These are phyloP conservation scores for Sander vitreus DNA, from an alignment of 2,113 vertebrate species.

Conservation along the genomic window DNA sequence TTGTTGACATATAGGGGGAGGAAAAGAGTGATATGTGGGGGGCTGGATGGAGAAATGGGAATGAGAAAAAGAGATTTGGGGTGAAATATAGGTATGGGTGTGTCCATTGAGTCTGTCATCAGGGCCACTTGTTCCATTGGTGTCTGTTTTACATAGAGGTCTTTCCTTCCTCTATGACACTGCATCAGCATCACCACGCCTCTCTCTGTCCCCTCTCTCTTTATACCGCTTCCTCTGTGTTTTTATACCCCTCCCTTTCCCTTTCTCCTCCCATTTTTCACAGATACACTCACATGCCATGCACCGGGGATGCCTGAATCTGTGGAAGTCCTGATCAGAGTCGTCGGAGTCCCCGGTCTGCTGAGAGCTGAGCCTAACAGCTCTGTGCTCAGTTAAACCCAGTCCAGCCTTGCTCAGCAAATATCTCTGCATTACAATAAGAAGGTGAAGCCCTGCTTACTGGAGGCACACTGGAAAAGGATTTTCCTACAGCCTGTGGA, in stretches of 20 bases:
- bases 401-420: neutral
- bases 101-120: neutral
- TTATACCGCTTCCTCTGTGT: conserved; percentile 47
- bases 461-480: conserved; percentile 25
- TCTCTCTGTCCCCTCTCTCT: conserved; percentile 30
- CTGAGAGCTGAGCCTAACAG: conserved; percentile 50
- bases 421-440: conserved; percentile 5
- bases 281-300: conserved; percentile 30
- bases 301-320: conserved; percentile 54
- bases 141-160: conserved; percentile 34
- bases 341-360: conserved; percentile 29
- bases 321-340: conserved; percentile 56
- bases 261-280: conserved; percentile 26
- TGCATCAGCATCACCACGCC: conserved; percentile 44
- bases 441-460: conserved; percentile 19
- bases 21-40: neutral
- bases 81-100: neutral
- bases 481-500: conserved; percentile 50
- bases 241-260: conserved; percentile 48
- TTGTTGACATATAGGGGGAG: fast-evolving
- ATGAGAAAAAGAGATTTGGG: neutral
- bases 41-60: neutral
- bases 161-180: conserved; percentile 41
- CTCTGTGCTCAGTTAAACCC: conserved; percentile 72
- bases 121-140: neutral